phyloP scores from a whole-genome alignment of 2,888 invertebrate genomes.

The Andrena bucephala region DNA sequence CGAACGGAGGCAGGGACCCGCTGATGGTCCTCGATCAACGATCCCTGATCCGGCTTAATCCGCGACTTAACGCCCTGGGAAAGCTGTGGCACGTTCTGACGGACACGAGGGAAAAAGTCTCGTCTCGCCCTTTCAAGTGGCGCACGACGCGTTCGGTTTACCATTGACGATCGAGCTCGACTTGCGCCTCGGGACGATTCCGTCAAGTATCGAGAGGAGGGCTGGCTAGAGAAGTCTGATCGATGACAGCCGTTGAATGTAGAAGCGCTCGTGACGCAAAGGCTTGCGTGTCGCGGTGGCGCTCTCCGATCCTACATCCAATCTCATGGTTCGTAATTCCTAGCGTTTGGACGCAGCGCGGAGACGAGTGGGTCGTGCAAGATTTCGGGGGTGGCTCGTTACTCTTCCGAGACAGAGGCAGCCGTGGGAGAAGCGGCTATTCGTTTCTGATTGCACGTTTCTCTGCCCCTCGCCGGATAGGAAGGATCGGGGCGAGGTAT shows the following conservation, averaged over 20 bases:
- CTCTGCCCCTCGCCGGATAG: neutral
- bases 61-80: constrained; percentile 66
- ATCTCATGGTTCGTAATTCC: constrained; percentile 22
- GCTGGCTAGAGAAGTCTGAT: too few species aligned
- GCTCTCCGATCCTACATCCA: neutral
- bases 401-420: constrained; percentile 48
- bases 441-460: constrained; percentile 43
- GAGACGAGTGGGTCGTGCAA: constrained; percentile 2
- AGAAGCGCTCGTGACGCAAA: neutral
- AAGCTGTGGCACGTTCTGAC: constrained; percentile 46
- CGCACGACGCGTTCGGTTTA: too few species aligned
- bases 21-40: constrained; percentile 57
- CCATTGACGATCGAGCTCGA: too few species aligned
- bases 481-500: neutral
- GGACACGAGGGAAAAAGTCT: constrained; percentile 33
- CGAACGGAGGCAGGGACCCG: constrained; percentile 48
- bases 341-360: neutral
- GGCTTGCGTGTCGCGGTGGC: neutral
- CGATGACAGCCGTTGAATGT: neutral
- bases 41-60: constrained; percentile 69
- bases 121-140: neutral
- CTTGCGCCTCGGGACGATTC: too few species aligned
- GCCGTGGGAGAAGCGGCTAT: constrained; percentile 5
- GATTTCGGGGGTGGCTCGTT: constrained; percentile 41
- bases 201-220: too few species aligned